Conservation (phyloP, 2,888 invertebrate genomes). For the Kryphioiulus occultus region DNA sequence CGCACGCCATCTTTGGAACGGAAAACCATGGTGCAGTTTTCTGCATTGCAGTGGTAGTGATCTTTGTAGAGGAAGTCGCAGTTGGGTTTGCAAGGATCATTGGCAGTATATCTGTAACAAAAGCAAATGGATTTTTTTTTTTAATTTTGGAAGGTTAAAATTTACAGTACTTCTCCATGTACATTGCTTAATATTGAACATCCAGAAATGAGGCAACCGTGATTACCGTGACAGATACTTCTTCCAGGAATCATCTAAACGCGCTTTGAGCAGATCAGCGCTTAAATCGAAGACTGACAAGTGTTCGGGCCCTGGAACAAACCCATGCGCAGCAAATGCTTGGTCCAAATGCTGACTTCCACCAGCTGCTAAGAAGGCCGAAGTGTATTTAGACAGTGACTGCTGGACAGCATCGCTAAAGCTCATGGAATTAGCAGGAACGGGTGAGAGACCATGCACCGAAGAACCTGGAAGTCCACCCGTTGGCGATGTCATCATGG, state of each 20-base stretch:
- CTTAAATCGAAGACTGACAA: conserved; percentile 57
- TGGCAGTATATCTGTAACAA: conserved; percentile 62
- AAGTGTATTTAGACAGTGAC: conserved; percentile 48
- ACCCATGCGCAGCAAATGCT: conserved; percentile 42
- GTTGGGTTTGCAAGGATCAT: conserved; percentile 64
- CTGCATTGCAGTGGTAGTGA: conserved; percentile 86
- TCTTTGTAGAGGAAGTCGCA: conserved; percentile 76
- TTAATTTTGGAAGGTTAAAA: too few species aligned
- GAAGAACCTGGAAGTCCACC: conserved; percentile 46
- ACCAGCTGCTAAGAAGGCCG: conserved; percentile 44
- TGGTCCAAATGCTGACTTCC: conserved; percentile 47
- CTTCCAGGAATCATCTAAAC: conserved; percentile 68
- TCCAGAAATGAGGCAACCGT: not conserved
- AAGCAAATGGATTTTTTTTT: too few species aligned
- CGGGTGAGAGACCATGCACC: conserved; percentile 15
- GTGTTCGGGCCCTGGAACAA: conserved; percentile 53
- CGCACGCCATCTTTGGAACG: conserved; percentile 72
- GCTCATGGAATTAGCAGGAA: conserved; percentile 3
- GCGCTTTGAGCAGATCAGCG: conserved; percentile 56
- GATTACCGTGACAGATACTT: conserved; percentile 67
- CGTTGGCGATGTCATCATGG: not conserved
- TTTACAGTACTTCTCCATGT: too few species aligned
- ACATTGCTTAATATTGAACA: too few species aligned
- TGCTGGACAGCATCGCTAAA: conserved; percentile 47
- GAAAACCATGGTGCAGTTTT: conserved; percentile 77